These are phyloP conservation scores for Terrapene triunguis DNA, from an alignment of 2,113 vertebrate species.

Conservation along the genomic window DNA sequence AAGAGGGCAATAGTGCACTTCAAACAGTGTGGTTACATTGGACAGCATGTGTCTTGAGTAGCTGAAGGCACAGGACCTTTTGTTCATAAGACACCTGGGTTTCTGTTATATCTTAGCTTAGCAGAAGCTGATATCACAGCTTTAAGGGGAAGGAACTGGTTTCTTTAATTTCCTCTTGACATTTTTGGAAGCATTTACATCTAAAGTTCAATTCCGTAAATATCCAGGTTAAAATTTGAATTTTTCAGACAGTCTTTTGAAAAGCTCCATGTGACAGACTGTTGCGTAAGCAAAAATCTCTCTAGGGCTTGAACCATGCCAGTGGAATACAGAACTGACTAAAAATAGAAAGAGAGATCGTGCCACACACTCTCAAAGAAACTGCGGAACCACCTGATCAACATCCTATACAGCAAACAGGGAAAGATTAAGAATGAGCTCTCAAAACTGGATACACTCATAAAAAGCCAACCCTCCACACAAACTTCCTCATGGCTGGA, in stretches of 20 bases:
- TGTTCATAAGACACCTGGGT: not conserved
- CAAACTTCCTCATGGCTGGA: no score
- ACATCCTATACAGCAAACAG: no score
- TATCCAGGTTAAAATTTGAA: not conserved
- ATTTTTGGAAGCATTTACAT: not conserved
- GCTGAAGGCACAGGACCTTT: not conserved
- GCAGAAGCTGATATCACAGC: not conserved
- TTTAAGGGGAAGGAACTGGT: not conserved
- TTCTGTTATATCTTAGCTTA: not conserved
- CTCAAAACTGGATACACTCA: no score
- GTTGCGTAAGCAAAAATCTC: constrained; percentile 12
- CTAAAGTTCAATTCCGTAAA: not conserved
- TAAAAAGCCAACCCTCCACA: no score
- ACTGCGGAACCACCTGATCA: no score
- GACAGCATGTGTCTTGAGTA: not conserved
- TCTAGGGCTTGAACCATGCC: not conserved
- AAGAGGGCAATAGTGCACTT: not conserved
- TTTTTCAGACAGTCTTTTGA: not conserved
- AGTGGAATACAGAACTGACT: not conserved
- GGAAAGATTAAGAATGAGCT: no score
- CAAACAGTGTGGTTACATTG: rapidly evolving
- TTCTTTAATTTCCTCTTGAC: not conserved
- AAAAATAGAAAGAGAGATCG: not conserved
- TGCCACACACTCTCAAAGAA: no score
- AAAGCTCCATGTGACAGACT: not conserved